phyloP scores from a whole-genome alignment of 2,888 invertebrate species.

The Leptinotarsa juncta region DNA sequence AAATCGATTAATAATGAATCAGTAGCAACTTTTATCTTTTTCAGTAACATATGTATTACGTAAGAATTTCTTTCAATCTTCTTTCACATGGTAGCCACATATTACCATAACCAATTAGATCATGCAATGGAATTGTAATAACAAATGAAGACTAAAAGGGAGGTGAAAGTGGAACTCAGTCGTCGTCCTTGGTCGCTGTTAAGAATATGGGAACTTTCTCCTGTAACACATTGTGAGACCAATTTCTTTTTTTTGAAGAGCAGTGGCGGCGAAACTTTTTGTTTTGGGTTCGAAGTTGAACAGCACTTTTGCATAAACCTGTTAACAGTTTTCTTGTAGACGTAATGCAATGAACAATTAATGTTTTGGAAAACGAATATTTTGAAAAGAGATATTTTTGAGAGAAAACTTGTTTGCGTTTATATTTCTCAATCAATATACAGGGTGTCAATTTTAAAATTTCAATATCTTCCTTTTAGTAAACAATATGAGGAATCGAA shows the following conservation, averaged over 20 bases:
- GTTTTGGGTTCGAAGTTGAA: too few species aligned
- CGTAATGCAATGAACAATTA: too few species aligned
- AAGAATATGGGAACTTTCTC: slow-evolving; percentile 21
- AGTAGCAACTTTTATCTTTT: not conserved
- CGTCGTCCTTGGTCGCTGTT: slow-evolving; percentile 2
- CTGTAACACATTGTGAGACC: not conserved
- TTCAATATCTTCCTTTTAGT: too few species aligned
- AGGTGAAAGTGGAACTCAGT: slow-evolving; percentile 22
- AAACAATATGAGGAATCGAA: too few species aligned
- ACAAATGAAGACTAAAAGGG: slow-evolving; percentile 14
- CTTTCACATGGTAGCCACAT: not conserved
- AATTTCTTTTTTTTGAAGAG: not conserved
- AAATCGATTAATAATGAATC: not conserved
- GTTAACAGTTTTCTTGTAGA: too few species aligned
- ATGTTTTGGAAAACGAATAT: too few species aligned
- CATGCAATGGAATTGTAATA: slow-evolving; percentile 7
- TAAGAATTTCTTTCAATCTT: slow-evolving; percentile 8
- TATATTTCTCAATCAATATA: too few species aligned
- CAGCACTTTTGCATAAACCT: too few species aligned
- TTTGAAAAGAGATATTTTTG: too few species aligned
- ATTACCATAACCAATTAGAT: slow-evolving; percentile 6
- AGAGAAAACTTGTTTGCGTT: too few species aligned
- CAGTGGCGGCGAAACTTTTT: not conserved
- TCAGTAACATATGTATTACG: not conserved
- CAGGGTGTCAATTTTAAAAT: too few species aligned